phyloP scores from a whole-genome alignment of 2,113 vertebrate genomes.

The Fulica atra region DNA sequence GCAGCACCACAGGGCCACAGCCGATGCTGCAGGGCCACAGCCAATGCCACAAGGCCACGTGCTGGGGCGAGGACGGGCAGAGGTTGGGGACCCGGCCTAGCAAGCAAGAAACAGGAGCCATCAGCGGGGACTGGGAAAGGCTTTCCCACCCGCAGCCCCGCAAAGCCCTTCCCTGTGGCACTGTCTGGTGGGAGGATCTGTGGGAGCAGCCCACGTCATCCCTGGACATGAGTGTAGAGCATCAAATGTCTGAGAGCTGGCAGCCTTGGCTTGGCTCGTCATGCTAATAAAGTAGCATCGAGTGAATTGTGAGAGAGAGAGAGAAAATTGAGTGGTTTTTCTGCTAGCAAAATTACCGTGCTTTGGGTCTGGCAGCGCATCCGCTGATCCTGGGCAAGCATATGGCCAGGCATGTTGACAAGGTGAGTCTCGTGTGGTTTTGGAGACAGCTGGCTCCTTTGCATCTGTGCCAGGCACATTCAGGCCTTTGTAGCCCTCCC shows the following conservation, averaged over 20 bases:
- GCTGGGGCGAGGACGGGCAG: background rate
- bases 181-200: background rate
- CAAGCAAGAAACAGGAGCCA: background rate
- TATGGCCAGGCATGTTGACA: background rate
- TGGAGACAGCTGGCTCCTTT: background rate
- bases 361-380: background rate
- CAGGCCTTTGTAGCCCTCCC: background rate
- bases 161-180: background rate
- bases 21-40: accelerated
- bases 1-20: background rate
- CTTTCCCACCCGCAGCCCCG: background rate
- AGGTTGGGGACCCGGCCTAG: background rate
- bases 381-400: background rate
- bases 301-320: background rate
- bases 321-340: background rate
- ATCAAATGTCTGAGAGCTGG: background rate
- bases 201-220: background rate
- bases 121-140: background rate
- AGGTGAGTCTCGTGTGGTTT: background rate
- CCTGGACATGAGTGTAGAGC: accelerated
- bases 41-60: accelerated
- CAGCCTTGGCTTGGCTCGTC: background rate
- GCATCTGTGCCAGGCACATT: accelerated
- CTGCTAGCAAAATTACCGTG: background rate
- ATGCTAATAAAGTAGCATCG: background rate